A percentile compares a stretch with the other conserved stretches of the same genome.
These are phyloP conservation scores for Pectinophora gossypiella DNA, from an alignment of 1,140 invertebrate genomes.

Conservation along the genomic window DNA sequence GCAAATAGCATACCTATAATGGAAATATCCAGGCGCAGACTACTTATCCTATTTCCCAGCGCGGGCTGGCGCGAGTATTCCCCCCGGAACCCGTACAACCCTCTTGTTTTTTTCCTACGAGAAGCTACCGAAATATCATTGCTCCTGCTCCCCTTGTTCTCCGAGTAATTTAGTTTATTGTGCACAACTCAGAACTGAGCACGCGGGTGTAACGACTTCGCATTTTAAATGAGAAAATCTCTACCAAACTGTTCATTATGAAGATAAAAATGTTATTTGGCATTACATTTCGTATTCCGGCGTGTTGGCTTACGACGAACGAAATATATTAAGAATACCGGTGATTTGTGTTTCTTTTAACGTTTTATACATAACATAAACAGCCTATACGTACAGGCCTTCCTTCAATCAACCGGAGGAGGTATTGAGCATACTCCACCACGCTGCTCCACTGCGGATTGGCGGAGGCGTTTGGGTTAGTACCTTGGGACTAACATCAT, in stretches of 20 bases:
- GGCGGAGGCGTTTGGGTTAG: no score
- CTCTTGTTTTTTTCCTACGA: conserved; percentile 51
- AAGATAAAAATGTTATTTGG: conserved; percentile 2
- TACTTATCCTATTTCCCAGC: conserved; percentile 31
- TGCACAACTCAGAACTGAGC: conserved; percentile 37
- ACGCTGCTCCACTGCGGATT: no score
- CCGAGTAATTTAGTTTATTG: conserved; percentile 58
- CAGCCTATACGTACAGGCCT: no score
- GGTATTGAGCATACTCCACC: no score
- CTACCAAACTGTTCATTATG: conserved; percentile 24
- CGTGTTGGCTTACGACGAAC: background rate
- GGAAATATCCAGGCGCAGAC: conserved; percentile 46
- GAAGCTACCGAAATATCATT: conserved; percentile 48
- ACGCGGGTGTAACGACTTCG: conserved; percentile 28
- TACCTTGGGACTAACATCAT: no score
- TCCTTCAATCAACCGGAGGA: no score
- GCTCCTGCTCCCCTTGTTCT: conserved; percentile 40
- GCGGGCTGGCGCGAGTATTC: conserved; percentile 42
- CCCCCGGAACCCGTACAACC: conserved; percentile 52
- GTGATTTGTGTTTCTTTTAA: background rate
- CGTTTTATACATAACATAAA: no score
- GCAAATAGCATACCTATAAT: conserved; percentile 51
- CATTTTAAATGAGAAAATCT: conserved; percentile 34
- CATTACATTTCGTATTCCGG: conserved; percentile 1
- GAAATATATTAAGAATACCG: background rate